Evolutionary conservation across 2,797 vertebrate genomes (phyloP), one percentile per base, ranked within the genome.

Genomic region (Paratrypauchen microcephalus): DNA sequence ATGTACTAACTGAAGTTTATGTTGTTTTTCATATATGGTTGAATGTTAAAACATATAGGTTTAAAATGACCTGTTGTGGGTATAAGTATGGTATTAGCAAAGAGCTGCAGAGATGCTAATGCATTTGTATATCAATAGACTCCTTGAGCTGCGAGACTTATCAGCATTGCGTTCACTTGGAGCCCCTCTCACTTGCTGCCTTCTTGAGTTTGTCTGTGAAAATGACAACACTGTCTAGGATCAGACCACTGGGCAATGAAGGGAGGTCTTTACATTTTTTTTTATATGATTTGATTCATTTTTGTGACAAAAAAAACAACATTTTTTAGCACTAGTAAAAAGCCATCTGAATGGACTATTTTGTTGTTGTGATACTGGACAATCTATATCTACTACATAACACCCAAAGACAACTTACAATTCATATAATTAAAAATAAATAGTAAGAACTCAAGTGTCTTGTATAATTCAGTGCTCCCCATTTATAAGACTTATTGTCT

Each of bases 51-150:
- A 16, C 16, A 47, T 8, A 47, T 65, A 2, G 23, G 47, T 65
- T 5, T 65, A 30, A 65, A 65, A 30, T 48, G 5, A 65, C 24
- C 21, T 59, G 1, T 0, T 8, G 39, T 32, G n/a, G 73, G 56
- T 19, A 61, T 15, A 32, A 60, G 32, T 70, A 50, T 24, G 58
- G 45, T 4, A 19, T 52, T 24, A 19, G 23, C 18, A 9, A 23
- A 54, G 32, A 26, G 32, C 24, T 55, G 66, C 32, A 24, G 3
- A 36, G 68, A 62, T 58, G 68, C 63, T 1, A 59, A 56, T 5
- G 66, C 30, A 84, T 84, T 77, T 73, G 57, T 72, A 84, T 75
- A 55, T 79, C 70, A 77, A 79, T 68, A 71, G 66, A 3, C 58
- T 74, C 66, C 71, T 74, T 26, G 4, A 76, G 76, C 54, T 69